Evolutionary conservation across 1,140 invertebrate genomes (phyloP).

Genomic region (Drosophila seguyi): DNA sequence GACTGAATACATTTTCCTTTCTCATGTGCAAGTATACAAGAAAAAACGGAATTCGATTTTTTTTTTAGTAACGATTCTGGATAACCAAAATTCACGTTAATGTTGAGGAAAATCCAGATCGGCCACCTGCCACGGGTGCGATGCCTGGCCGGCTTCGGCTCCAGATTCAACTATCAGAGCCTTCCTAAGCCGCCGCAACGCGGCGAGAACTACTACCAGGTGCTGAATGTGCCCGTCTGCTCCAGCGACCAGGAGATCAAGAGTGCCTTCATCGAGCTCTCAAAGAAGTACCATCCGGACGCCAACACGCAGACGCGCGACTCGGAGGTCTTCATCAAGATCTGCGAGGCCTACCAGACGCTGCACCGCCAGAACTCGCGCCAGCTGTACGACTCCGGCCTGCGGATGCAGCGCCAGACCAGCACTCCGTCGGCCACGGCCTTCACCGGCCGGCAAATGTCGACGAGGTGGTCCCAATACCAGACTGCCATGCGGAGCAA

Average conservation of each 20-base stretch:
- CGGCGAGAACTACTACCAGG: constrained; percentile 55
- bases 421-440: background rate
- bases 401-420: constrained; percentile 5
- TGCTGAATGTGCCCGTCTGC: constrained; percentile 50
- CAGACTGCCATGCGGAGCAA: constrained; percentile 45
- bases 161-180: constrained; percentile 12
- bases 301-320: constrained; percentile 13
- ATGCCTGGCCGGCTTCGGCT: constrained; percentile 19
- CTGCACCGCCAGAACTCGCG: constrained; percentile 34
- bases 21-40: constrained; percentile 2
- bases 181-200: background rate
- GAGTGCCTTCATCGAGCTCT: constrained; percentile 56
- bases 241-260: constrained; percentile 53
- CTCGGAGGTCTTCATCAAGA: constrained; percentile 47
- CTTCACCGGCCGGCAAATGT: constrained; percentile 17
- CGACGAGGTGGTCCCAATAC: constrained; percentile 44
- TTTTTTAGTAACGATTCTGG: constrained; percentile 23
- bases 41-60: constrained; percentile 10
- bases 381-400: constrained; percentile 15
- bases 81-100: constrained; percentile 33
- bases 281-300: constrained; percentile 70
- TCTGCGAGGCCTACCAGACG: constrained; percentile 63
- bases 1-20: background rate
- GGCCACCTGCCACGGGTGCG: constrained; percentile 15
- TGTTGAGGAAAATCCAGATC: constrained; percentile 34